Evolutionary conservation across 2,888 invertebrate genomes (phyloP).

Genomic region (Drosophila colorata): DNA sequence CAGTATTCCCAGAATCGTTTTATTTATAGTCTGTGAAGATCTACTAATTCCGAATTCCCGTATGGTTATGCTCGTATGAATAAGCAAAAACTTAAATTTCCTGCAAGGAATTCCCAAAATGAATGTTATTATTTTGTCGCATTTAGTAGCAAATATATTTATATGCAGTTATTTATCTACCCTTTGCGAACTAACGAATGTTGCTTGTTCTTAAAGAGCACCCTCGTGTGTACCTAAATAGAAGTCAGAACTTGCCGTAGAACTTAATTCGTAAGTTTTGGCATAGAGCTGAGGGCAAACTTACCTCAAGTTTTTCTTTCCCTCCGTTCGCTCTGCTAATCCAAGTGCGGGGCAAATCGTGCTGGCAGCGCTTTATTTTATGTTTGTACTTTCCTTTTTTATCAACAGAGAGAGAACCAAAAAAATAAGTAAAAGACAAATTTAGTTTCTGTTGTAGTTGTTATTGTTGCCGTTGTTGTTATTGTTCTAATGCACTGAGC

Average conservation of each 20-base stretch:
- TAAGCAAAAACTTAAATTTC: background rate
- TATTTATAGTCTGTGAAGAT: too few species aligned
- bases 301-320: slow-evolving; percentile 39
- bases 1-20: too few species aligned
- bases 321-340: slow-evolving; percentile 10
- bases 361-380: slow-evolving; percentile 14
- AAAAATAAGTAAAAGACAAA: background rate
- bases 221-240: background rate
- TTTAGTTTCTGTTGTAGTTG: slow-evolving; percentile 2
- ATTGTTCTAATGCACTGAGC: slow-evolving; percentile 70
- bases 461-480: slow-evolving; percentile 13
- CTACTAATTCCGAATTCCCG: too few species aligned
- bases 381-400: slow-evolving; percentile 10
- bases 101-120: background rate
- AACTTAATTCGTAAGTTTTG: slow-evolving; percentile 45
- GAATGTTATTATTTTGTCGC: background rate
- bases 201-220: slow-evolving; percentile 16
- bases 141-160: background rate
- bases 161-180: slow-evolving; percentile 3
- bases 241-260: slow-evolving; percentile 8
- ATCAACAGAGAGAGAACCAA: background rate
- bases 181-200: slow-evolving; percentile 1
- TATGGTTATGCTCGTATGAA: background rate
- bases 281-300: slow-evolving; percentile 44
- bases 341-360: slow-evolving; percentile 14